Evolutionary conservation across 2,113 vertebrate genomes (phyloP), one percentile per base, ranked within the genome.

Genomic region (Cathartes aura): DNA sequence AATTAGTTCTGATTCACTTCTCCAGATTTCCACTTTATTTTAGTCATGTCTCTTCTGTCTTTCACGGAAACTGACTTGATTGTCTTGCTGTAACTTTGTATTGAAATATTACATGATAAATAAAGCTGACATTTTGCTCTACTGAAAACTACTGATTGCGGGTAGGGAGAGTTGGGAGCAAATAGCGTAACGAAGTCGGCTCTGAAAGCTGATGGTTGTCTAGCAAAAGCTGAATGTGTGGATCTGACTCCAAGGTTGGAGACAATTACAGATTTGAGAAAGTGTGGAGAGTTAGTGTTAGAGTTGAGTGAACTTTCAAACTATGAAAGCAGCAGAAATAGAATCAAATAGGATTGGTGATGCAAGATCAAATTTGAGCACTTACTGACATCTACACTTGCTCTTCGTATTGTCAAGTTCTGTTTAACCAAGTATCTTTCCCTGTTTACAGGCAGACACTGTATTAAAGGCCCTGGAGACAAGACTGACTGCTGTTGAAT

Each of bases 381-480:
- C 45, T 67, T 75, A 19, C 2, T 45, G 40, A 36, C 2, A 11
- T 27, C 17, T 50, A 26, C 15, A 4, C 24, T 32, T 64, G 36
- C 19, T 45, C 24, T 72, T 68, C 55, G 14, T 79, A 6, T 50
- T 90, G 40, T 38, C 34, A 8, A 11, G 29, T 85, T 70, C 50
- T n/a, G 30, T 48, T 95, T 45, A 73, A 34, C 12, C 1, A 7
- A 30, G 40, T 30, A 2, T 38, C 68, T 83, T 83, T 48, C 23
- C 38, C 24, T 43, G 29, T 82, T 50, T 89, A 94, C 85, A 98
- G 98, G 78, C 94, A 5, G 42, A 94, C 11, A 26, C 20, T 9
- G 30, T 98, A 18, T 30, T 98, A 48, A 80, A 68, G 58, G 93
- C n/a, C 80, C 82, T 98, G 90, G 95, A 98, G 40, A 20, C 72